These are phyloP conservation scores for Xanthorhoe designata DNA, from an alignment of 2,888 invertebrate species.

Conservation along the genomic window DNA sequence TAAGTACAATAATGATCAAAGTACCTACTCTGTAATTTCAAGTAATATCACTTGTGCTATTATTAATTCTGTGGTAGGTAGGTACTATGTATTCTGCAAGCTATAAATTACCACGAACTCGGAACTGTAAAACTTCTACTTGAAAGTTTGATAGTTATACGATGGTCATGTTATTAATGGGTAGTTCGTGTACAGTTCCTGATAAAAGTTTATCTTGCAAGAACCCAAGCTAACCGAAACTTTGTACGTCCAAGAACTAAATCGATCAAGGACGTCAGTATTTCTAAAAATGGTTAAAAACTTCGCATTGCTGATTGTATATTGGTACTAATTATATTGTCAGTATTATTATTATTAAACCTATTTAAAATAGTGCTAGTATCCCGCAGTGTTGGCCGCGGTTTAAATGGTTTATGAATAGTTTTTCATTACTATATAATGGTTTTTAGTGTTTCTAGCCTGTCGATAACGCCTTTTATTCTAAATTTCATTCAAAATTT, in stretches of 20 bases:
- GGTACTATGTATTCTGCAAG: slow-evolving; percentile 4
- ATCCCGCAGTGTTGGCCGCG: too few relatives aligned
- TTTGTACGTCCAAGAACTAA: neutral
- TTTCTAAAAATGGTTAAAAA: too few relatives aligned
- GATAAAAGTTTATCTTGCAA: slow-evolving; percentile 3
- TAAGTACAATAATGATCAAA: neutral
- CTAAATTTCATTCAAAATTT: too few relatives aligned
- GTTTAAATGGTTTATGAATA: too few relatives aligned
- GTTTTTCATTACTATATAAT: too few relatives aligned
- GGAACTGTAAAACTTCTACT: slow-evolving; percentile 15
- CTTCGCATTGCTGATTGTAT: too few relatives aligned
- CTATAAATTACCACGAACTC: slow-evolving; percentile 14
- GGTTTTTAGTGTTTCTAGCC: too few relatives aligned
- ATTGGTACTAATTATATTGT: too few relatives aligned
- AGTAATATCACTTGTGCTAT: neutral
- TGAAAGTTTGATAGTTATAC: slow-evolving; percentile 23
- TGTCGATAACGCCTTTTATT: too few relatives aligned
- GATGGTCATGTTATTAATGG: slow-evolving; percentile 22
- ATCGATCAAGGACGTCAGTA: neutral
- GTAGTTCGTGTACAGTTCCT: slow-evolving; percentile 12
- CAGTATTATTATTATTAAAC: too few relatives aligned
- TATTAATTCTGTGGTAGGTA: too few relatives aligned
- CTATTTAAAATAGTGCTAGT: too few relatives aligned
- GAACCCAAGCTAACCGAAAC: neutral
- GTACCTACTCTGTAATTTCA: neutral